Evolutionary conservation across 2,797 vertebrate genomes (phyloP), one percentile per base, ranked within the genome.

Genomic region (Chelon auratus): DNA sequence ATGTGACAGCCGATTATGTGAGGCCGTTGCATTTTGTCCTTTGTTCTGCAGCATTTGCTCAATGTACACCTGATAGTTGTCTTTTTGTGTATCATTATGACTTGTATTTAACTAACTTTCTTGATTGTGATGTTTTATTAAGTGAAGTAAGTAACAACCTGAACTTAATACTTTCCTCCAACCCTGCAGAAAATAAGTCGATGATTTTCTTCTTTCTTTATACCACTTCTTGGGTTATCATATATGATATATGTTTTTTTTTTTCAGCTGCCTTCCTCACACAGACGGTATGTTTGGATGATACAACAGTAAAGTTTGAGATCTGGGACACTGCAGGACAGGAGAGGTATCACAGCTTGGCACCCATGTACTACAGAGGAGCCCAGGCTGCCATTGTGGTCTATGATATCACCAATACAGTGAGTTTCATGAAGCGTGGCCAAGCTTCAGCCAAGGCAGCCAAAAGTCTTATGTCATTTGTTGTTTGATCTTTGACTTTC

Each of bases 281-380:
- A 87, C 97, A 99, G 94, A 99, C 97, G 0, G 96, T 99, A 92
- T 99, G 97, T 90, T 91, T 98, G 95, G 97, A 99, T 63, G 97
- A 99, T 78, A 99, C 97, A 86, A 99, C 97, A 2, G 98, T 99
- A 84, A 99, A 99, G 93, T 99, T 99, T 93, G 98, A 99, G 88
- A 99, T 99, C 85, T 99, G 98, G 97, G 98, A 99, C 89, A 99
- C 98, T 1, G 98, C 97, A 1, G 98, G 97, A 53, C 98, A 99
- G 83, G 98, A 99, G 79, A 94, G 97, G 43, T 99, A 99, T 90
- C 98, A 99, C 95, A 99, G 98, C 92, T 92, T 99, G 94, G 97
- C 97, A 0, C 98, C 98, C 0, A 99, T 99, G 98, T 99, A 99
- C 88, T 99, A 99, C 90, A 95, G 97, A 69, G 97, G 97, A 2